These are phyloP conservation scores for Ostrea denselamellosa DNA, from an alignment of 1,140 invertebrate genomes.

Conservation along the genomic window DNA sequence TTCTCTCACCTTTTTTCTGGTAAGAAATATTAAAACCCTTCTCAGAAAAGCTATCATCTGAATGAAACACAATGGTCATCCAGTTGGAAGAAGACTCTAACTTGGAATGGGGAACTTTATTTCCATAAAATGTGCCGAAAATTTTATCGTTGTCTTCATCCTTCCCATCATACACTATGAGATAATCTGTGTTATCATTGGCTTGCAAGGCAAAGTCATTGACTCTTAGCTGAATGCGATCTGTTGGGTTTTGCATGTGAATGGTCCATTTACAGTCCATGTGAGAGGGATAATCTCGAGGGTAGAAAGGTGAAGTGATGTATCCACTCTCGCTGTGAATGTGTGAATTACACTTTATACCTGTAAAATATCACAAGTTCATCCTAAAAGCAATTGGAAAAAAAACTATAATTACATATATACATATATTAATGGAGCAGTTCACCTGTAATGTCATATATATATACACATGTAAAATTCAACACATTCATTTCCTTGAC, in stretches of 20 bases:
- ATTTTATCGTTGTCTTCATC: conserved; percentile 50
- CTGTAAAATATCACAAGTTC: not conserved
- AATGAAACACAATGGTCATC: conserved; percentile 61
- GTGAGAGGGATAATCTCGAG: conserved; percentile 55
- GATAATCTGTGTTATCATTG: conserved; percentile 57
- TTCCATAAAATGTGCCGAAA: conserved; percentile 60
- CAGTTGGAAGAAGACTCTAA: conserved; percentile 61
- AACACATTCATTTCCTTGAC: too few relatives aligned
- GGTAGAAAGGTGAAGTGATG: conserved; percentile 54
- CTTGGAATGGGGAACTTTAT: conserved; percentile 48
- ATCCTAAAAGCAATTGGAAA: too few relatives aligned
- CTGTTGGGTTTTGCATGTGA: conserved; percentile 45
- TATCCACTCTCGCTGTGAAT: conserved; percentile 42
- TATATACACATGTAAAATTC: too few relatives aligned
- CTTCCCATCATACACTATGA: conserved; percentile 65
- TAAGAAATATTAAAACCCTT: conserved; percentile 67
- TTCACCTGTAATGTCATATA: too few relatives aligned
- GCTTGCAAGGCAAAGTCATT: conserved; percentile 58
- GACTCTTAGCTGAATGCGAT: conserved; percentile 63
- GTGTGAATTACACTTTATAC: conserved; percentile 30
- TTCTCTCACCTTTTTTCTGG: conserved; percentile 66
- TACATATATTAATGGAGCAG: too few relatives aligned
- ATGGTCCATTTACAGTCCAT: conserved; percentile 59
- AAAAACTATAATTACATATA: too few relatives aligned
- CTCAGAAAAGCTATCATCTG: conserved; percentile 51